A percentile compares a stretch with the other conserved stretches of the same genome.
Conservation (phyloP, 92 coral and sea anemone species). For the Parazoanthus darwini region DNA sequence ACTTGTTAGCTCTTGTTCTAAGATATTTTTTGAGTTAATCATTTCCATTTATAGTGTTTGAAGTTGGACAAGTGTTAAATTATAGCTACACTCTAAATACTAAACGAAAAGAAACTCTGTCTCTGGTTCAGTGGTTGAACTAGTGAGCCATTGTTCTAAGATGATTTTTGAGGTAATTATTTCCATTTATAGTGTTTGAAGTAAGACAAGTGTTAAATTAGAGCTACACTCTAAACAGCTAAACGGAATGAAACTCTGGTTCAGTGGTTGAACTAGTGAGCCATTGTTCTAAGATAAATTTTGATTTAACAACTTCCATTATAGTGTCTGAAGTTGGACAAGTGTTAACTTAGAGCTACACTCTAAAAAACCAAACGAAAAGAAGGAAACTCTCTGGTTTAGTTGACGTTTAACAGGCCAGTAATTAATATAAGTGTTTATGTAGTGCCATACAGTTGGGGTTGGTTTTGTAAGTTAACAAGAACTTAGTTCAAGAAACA, state of each 20-base stretch:
- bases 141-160: background rate
- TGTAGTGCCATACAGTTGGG: background rate
- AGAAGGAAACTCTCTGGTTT: background rate
- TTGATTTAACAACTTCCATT: background rate
- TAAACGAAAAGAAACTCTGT: background rate
- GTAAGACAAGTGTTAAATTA: conserved; percentile 26
- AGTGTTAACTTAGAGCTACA: conserved; percentile 1
- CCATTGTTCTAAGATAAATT: background rate
- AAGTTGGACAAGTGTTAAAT: conserved; percentile 30
- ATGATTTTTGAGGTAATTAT: background rate
- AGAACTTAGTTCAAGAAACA: background rate
- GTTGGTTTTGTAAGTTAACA: too few species aligned
- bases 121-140: background rate
- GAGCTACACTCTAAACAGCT: background rate
- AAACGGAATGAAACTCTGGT: background rate
- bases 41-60: conserved; percentile 6
- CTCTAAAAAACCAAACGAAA: background rate
- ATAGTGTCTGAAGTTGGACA: conserved; percentile 17
- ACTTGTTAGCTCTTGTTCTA: background rate
- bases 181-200: conserved; percentile 10
- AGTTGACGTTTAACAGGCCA: background rate
- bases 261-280: background rate
- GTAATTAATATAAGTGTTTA: background rate
- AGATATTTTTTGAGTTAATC: background rate
- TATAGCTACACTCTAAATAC: background rate